Conservation (phyloP, 1,140 invertebrate genomes). For the Pogonomyrmex barbatus region DNA sequence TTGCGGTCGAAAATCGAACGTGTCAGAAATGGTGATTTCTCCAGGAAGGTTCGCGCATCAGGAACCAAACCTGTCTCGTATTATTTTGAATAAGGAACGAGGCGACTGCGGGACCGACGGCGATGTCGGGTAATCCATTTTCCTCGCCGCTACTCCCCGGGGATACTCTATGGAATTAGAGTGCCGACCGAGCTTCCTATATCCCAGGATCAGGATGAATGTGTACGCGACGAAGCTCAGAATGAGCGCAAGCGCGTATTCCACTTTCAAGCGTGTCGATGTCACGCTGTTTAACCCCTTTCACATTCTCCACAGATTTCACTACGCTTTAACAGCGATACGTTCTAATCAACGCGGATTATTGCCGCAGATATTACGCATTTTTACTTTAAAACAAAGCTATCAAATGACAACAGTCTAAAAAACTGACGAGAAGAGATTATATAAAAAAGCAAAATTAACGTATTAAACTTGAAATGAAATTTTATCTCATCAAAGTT, state of each 20-base stretch:
- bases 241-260: not conserved
- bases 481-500: not conserved
- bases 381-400: not conserved
- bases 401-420: not conserved
- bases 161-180: slow-evolving; percentile 68
- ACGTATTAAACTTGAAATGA: not conserved
- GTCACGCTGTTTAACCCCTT: slow-evolving; percentile 19
- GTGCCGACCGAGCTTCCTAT: slow-evolving; percentile 38
- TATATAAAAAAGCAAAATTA: not conserved
- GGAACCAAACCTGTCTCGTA: not conserved
- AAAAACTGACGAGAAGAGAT: not conserved
- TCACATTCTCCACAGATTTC: not conserved
- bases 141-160: slow-evolving; percentile 46
- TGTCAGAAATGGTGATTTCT: not conserved
- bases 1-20: not conserved
- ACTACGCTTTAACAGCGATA: not conserved
- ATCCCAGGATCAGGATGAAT: slow-evolving; percentile 50
- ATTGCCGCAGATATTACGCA: not conserved
- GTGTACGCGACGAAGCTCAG: slow-evolving; percentile 24
- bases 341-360: not conserved
- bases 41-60: not conserved
- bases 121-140: slow-evolving; percentile 54
- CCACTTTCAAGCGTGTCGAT: slow-evolving; percentile 7
- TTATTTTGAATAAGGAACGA: slow-evolving; percentile 66
- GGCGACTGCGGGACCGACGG: not conserved